Evolutionary conservation across 2,113 vertebrate genomes (phyloP).

Genomic region (Pycnonotus jocosus): DNA sequence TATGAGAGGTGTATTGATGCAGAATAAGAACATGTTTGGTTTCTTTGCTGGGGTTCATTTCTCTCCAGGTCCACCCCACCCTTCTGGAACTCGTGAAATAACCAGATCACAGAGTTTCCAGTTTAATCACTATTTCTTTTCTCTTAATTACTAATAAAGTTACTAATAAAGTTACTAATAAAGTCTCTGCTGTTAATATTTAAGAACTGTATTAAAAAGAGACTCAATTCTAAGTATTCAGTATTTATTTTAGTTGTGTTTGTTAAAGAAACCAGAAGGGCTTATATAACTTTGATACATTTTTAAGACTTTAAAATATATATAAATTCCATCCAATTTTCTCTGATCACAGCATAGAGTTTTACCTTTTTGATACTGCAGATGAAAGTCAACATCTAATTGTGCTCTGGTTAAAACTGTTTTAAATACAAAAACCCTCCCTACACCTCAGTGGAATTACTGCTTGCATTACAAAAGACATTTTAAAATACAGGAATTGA

Average conservation of each 20-base stretch:
- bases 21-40: not conserved
- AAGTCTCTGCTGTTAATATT: not conserved
- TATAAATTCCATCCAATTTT: constrained; percentile 86
- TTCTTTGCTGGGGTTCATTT: not conserved
- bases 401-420: constrained; percentile 83
- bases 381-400: constrained; percentile 82
- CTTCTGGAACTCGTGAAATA: constrained; percentile 1
- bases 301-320: constrained; percentile 66
- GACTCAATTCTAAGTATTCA: not conserved
- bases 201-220: not conserved
- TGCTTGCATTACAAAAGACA: not conserved
- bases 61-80: not conserved
- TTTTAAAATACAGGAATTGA: not conserved
- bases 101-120: constrained; percentile 6
- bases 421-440: not conserved
- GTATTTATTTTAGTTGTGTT: not conserved
- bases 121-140: constrained; percentile 22
- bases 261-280: constrained; percentile 26
- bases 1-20: not conserved
- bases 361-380: constrained; percentile 77
- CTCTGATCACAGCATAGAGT: constrained; percentile 78
- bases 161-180: not conserved
- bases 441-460: not conserved
- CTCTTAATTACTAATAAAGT: not conserved
- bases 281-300: not conserved